phyloP scores from a whole-genome alignment of 2,797 vertebrate species.

The Melanotaenia pygmaea region DNA sequence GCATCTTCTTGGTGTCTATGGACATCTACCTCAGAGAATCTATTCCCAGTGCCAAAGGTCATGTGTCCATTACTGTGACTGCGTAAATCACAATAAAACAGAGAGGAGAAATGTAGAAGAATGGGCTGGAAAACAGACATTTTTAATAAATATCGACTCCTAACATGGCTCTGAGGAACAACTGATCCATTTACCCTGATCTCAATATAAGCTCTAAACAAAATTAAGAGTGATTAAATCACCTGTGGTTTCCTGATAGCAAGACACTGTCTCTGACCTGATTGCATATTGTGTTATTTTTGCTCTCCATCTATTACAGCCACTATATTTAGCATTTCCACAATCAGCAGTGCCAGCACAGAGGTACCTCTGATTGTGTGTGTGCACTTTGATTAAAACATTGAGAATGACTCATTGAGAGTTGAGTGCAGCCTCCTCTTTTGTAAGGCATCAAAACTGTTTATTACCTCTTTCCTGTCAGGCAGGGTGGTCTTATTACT shows the following conservation, averaged over 20 bases:
- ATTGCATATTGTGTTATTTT: conserved; percentile 28
- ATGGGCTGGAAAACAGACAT: too few species aligned
- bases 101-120: too few species aligned
- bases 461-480: conserved; percentile 50
- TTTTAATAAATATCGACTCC: background rate
- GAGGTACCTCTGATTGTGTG: conserved; percentile 24
- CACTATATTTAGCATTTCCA: conserved; percentile 42
- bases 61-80: too few species aligned
- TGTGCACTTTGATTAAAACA: conserved; percentile 47
- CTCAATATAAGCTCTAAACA: conserved; percentile 23
- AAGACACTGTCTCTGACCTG: conserved; percentile 6
- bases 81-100: too few species aligned
- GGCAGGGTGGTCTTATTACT: conserved; percentile 22
- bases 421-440: conserved; percentile 27
- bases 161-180: background rate
- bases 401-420: conserved; percentile 29
- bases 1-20: too few species aligned
- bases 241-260: conserved; percentile 12
- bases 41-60: too few species aligned
- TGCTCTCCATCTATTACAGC: conserved; percentile 2
- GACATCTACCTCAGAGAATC: too few species aligned
- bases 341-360: conserved; percentile 27
- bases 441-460: conserved; percentile 14
- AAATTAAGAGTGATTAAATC: conserved; percentile 21
- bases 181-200: conserved; percentile 33